A percentile compares a stretch with the other conserved stretches of the same genome.
Conservation (phyloP, 2,888 invertebrate genomes). For the Graphium colonna region DNA sequence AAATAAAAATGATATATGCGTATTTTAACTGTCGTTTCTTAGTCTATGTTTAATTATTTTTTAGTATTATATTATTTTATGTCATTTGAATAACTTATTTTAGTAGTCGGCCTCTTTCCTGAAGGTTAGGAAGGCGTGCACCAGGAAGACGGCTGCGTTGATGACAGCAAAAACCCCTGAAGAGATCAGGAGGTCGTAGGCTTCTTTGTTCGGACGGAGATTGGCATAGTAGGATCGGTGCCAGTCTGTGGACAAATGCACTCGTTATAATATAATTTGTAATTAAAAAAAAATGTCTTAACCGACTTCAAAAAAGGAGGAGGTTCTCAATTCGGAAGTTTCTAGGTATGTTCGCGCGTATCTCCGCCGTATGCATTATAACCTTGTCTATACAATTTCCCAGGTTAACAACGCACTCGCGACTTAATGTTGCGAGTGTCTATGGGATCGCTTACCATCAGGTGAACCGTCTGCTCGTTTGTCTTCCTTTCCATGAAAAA, state of each 20-base stretch:
- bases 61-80: neutral
- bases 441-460: no score
- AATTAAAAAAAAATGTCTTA: no score
- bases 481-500: no score
- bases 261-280: neutral
- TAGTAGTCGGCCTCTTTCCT: slow-evolving; percentile 76
- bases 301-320: no score
- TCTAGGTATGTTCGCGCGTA: no score
- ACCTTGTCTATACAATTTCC: no score
- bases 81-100: slow-evolving; percentile 22
- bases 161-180: slow-evolving; percentile 83
- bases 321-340: no score
- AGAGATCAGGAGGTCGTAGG: slow-evolving; percentile 83
- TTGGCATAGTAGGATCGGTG: slow-evolving; percentile 71
- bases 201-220: slow-evolving; percentile 82
- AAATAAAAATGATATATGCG: slow-evolving; percentile 21
- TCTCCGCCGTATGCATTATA: no score
- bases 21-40: neutral
- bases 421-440: no score
- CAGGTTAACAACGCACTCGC: no score
- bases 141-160: slow-evolving; percentile 80
- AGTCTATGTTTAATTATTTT: neutral
- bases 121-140: slow-evolving; percentile 82
- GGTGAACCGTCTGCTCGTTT: no score
- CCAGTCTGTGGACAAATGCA: slow-evolving; percentile 57